Evolutionary conservation across 2,113 vertebrate species (phyloP).

Genomic region (Nycticebus coucang): DNA sequence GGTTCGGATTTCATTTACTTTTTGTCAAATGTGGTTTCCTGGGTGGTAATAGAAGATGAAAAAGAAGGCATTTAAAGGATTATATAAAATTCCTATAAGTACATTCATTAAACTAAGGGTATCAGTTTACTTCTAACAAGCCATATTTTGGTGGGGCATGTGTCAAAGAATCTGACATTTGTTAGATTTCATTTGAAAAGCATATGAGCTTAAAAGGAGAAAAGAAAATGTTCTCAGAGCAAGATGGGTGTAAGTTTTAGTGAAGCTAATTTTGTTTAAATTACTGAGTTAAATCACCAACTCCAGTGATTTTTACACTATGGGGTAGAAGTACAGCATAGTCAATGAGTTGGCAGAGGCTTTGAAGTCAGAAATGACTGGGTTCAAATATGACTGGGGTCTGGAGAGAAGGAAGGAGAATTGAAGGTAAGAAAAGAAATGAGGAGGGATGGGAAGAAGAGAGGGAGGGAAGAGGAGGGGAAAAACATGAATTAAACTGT

Average conservation of each 20-base stretch:
- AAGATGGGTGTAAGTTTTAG: neutral
- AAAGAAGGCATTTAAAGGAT: conserved; percentile 22
- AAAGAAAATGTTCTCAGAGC: conserved; percentile 8
- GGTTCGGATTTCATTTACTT: conserved; percentile 48
- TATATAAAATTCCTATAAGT: conserved; percentile 32
- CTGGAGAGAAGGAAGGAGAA: neutral
- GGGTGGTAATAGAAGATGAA: neutral
- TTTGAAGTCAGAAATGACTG: conserved; percentile 27
- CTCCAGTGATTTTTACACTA: neutral
- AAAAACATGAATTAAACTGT: neutral
- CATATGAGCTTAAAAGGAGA: conserved; percentile 33
- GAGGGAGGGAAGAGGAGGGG: neutral
- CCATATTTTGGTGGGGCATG: conserved; percentile 8
- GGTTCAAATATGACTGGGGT: neutral
- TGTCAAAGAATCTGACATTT: conserved; percentile 42
- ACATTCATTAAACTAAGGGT: conserved; percentile 27
- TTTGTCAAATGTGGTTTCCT: conserved; percentile 26
- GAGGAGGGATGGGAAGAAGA: neutral
- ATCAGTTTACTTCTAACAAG: conserved; percentile 25
- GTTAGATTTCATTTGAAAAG: conserved; percentile 39
- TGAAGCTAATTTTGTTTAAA: conserved; percentile 52
- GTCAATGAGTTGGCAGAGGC: neutral
- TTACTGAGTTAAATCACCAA: conserved; percentile 33
- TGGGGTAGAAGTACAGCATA: neutral
- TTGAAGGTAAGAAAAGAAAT: neutral